Evolutionary conservation across 2,797 vertebrate species (phyloP), one percentile per base, ranked within the genome.

Genomic region (Anguilla anguilla): DNA sequence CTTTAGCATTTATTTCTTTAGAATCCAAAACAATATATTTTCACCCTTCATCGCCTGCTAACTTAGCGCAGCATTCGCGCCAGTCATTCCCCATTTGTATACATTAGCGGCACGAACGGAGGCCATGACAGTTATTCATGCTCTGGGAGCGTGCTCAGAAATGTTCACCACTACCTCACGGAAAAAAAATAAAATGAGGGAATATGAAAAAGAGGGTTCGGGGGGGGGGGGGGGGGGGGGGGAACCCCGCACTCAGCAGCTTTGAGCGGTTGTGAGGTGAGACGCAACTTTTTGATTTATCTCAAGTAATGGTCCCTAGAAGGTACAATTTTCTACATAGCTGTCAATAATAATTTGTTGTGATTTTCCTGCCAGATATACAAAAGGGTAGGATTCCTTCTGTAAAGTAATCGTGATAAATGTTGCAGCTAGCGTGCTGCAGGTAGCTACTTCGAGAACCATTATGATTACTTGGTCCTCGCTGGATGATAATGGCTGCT

Each of bases 251-350:
- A 91, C 97, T 99, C 98, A 99, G 98, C 98, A 99, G 95, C 97
- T 98, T 97, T 96, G 94, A 96, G 95, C 95, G 95, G 96, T 94
- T 96, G 77, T 97, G 97, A 96, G 97, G 96, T 97, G 96, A 97
- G 95, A 97, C 97, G 96, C 96, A 97, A 98, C 97, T 95, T 92
- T 91, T 97, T 99, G 97, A 99, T 99, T 99, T 99, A 99, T 99
- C 97, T 96, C 96, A 93, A 96, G 95, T 95, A 97, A 97, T 96
- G 96, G 92, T 96, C 97, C 97, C 97, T 97, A 97, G 97, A 97
- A 98, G 98, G 98, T 97, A 98, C 98, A 99, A 99, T 99, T 98
- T 99, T 99, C 98, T 97, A 99, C 97, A 97, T 98, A 97, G 97
- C 97, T 95, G 93, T 96, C 97, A 97, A 98, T 98, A 98, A 99